Percentiles rank a stretch among this genome's conserved stretches.
Evolutionary conservation across 2,888 invertebrate genomes (phyloP).

Genomic region (Drosophila emarginata): DNA sequence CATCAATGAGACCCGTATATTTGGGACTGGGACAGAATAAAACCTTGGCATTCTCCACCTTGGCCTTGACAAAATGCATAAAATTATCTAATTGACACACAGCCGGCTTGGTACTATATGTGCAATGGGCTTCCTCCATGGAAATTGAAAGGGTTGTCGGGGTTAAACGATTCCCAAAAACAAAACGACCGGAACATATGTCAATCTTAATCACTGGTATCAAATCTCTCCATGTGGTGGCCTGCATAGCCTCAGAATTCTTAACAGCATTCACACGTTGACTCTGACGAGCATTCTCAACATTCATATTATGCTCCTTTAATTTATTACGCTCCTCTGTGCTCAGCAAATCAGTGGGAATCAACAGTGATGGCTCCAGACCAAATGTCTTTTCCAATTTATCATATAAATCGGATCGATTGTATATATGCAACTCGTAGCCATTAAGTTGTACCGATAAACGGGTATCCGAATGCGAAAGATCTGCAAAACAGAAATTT

Average conservation of each 20-base stretch:
- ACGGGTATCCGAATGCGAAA: conserved; percentile 96
- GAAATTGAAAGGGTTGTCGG: conserved; percentile 96
- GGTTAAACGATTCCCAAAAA: conserved; percentile 96
- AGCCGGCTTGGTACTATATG: conserved; percentile 97
- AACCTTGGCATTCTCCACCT: conserved; percentile 97
- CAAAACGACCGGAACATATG: conserved; percentile 94
- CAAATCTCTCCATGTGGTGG: conserved; percentile 96
- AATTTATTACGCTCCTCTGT: conserved; percentile 84
- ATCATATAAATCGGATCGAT: conserved; percentile 93
- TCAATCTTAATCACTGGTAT: conserved; percentile 98
- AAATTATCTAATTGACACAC: conserved; percentile 96
- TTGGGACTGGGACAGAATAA: conserved; percentile 98
- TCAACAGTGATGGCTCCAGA: conserved; percentile 90
- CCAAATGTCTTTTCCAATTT: conserved; percentile 94
- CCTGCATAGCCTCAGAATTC: conserved; percentile 91
- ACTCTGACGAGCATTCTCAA: conserved; percentile 85
- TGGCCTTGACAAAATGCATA: conserved; percentile 97
- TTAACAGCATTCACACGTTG: conserved; percentile 82
- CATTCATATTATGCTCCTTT: conserved; percentile 85
- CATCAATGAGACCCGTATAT: conserved; percentile 95
- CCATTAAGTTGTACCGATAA: conserved; percentile 96
- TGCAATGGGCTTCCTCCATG: conserved; percentile 96
- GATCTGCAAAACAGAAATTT: conserved; percentile 85
- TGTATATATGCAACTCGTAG: conserved; percentile 97
- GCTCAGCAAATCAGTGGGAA: conserved; percentile 84